phyloP scores from a whole-genome alignment of 2,888 invertebrate species.

The Epiblema foenella region DNA sequence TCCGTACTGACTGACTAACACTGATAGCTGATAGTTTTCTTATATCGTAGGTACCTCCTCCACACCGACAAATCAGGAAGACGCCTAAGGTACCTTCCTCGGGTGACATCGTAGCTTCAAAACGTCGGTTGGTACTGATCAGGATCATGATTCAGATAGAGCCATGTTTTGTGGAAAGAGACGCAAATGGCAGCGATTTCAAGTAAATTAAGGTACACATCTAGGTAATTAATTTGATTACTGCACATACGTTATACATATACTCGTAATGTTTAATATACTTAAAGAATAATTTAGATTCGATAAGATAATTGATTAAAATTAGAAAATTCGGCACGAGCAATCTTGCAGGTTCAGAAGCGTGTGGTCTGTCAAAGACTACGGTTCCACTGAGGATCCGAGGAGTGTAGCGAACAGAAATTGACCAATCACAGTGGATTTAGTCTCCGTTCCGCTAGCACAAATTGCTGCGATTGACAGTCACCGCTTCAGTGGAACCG shows the following conservation, averaged over 20 bases:
- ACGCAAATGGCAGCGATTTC: too few species aligned
- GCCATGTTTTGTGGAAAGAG: too few species aligned
- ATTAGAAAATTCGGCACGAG: slow-evolving; percentile 23
- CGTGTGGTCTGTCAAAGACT: background rate
- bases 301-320: slow-evolving; percentile 26
- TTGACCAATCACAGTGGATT: background rate
- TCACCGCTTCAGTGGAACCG: background rate
- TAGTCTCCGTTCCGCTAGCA: background rate
- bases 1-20: too few species aligned
- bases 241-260: background rate
- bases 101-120: too few species aligned
- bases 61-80: too few species aligned
- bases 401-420: background rate
- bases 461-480: background rate
- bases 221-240: background rate
- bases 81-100: too few species aligned
- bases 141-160: too few species aligned
- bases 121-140: too few species aligned
- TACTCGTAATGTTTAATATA: slow-evolving; percentile 1
- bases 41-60: too few species aligned
- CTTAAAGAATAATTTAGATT: slow-evolving; percentile 15
- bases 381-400: background rate
- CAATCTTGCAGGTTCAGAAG: slow-evolving; percentile 18
- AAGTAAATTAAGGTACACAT: background rate
- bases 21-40: too few species aligned